Conservation (phyloP, 2,888 invertebrate species). For the Monoplex corrugatus region DNA sequence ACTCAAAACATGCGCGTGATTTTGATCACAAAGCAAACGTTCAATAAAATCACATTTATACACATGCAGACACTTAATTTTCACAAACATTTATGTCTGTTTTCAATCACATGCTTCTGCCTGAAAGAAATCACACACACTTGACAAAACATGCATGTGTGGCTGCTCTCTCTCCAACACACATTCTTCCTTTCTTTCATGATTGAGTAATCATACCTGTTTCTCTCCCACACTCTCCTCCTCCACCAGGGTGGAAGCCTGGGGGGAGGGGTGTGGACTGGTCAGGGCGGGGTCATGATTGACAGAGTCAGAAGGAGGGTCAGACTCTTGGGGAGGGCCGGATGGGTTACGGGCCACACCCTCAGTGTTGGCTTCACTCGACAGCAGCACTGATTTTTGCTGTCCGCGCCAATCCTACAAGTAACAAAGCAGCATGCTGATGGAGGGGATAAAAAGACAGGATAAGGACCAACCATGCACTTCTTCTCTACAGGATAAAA, state of each 20-base stretch:
- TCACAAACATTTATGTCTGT: no score
- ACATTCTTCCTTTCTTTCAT: background rate
- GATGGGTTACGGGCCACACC: slow-evolving; percentile 29
- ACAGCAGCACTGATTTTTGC: slow-evolving; percentile 54
- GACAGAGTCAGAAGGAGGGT: background rate
- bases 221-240: background rate
- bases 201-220: background rate
- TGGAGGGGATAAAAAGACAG: background rate
- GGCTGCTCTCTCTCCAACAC: background rate
- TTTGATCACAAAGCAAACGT: no score
- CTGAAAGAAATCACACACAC: no score
- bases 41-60: no score
- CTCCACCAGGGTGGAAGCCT: background rate
- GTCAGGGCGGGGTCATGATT: background rate
- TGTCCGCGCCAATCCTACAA: slow-evolving; percentile 65
- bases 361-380: slow-evolving; percentile 31
- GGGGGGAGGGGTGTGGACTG: slow-evolving; percentile 22
- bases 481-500: background rate
- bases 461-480: background rate
- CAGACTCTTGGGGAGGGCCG: background rate
- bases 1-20: no score
- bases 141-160: no score
- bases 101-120: no score
- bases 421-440: slow-evolving; percentile 36
- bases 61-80: background rate